Percentiles rank a stretch among this genome's conserved stretches.
Evolutionary conservation across 2,113 vertebrate species (phyloP).

Genomic region (Strix aluco): DNA sequence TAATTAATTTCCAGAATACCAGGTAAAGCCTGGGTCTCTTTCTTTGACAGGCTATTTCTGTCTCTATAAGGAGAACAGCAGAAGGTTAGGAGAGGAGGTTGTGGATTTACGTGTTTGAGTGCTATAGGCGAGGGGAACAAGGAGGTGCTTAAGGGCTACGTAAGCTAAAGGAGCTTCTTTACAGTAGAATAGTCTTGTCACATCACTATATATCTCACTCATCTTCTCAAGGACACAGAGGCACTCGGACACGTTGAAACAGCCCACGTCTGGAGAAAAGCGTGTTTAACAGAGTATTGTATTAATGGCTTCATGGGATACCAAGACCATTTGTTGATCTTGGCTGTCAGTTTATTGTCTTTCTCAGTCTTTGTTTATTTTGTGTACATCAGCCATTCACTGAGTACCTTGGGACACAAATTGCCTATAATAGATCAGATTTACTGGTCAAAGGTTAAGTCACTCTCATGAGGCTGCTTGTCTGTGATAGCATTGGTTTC

Average conservation of each 20-base stretch:
- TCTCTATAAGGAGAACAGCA: background rate
- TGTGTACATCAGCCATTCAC: background rate
- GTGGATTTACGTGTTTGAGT: background rate
- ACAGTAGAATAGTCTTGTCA: background rate
- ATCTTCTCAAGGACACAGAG: background rate
- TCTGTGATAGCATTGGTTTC: background rate
- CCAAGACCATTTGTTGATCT: constrained; percentile 16
- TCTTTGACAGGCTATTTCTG: background rate
- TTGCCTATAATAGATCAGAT: constrained; percentile 1
- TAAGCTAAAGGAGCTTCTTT: background rate
- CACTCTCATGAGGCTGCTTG: background rate
- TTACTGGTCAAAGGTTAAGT: constrained; percentile 42
- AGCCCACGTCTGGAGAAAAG: background rate
- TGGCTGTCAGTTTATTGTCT: constrained; percentile 50
- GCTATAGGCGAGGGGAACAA: background rate
- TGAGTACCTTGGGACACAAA: constrained; percentile 30
- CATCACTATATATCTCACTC: background rate
- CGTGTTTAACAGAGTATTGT: background rate
- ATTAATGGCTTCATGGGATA: background rate
- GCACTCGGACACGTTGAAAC: background rate
- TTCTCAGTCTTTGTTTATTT: constrained; percentile 57
- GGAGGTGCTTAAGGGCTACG: background rate
- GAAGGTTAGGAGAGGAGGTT: background rate
- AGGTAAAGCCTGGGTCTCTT: background rate
- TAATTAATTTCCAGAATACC: background rate